Percentiles rank a stretch among this genome's conserved stretches.
phyloP scores from a whole-genome alignment of 2,888 invertebrate genomes.

The Sinotaia quadrata region DNA sequence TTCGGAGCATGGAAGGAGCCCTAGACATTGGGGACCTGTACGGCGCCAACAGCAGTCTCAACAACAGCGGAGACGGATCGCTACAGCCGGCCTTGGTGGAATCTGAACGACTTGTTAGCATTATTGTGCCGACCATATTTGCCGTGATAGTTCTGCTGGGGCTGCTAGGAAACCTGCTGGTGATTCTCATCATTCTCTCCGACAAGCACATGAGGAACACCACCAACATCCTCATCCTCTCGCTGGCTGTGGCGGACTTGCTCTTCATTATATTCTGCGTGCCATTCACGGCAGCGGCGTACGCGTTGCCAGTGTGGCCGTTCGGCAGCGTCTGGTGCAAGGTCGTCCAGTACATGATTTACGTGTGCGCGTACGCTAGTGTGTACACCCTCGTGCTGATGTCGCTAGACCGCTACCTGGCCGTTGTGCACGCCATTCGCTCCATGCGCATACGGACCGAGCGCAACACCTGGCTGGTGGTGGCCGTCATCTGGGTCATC shows the following conservation, averaged over 20 bases:
- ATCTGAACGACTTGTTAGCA: constrained; percentile 50
- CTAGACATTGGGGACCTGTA: no score
- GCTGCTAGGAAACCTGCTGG: constrained; percentile 89
- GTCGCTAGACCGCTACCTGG: constrained; percentile 91
- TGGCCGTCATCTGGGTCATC: constrained; percentile 85
- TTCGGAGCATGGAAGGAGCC: no score
- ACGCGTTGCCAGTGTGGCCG: constrained; percentile 89
- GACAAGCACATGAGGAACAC: constrained; percentile 94
- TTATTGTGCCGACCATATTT: constrained; percentile 78
- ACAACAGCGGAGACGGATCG: not conserved
- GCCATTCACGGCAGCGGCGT: constrained; percentile 93
- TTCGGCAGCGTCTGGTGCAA: constrained; percentile 93
- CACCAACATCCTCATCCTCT: constrained; percentile 92
- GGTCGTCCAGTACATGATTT: constrained; percentile 90
- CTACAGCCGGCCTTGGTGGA: constrained; percentile 2
- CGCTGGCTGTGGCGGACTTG: constrained; percentile 90
- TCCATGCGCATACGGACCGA: constrained; percentile 89
- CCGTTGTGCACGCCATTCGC: constrained; percentile 92
- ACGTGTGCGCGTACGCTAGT: constrained; percentile 92
- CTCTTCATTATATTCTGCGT: constrained; percentile 94
- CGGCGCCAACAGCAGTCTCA: not conserved
- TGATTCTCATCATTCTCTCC: constrained; percentile 88
- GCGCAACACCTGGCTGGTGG: constrained; percentile 84
- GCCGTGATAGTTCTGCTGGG: constrained; percentile 89
- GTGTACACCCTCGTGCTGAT: constrained; percentile 94